Percentiles rank a stretch among this genome's conserved stretches.
These are phyloP conservation scores for Vanessa atalanta DNA, from an alignment of 1,140 invertebrate genomes.

Conservation along the genomic window DNA sequence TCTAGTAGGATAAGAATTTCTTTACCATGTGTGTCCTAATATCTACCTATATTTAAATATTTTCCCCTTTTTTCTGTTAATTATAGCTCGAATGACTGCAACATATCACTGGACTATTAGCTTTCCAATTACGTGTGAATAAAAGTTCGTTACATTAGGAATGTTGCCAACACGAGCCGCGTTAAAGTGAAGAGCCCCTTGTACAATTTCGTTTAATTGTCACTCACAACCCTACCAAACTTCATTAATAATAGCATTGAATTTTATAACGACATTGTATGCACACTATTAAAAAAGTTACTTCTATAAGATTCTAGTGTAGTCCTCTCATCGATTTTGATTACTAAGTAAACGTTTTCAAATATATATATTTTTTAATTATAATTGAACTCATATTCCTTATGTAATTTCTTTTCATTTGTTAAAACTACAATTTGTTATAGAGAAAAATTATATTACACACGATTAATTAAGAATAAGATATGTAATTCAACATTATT, in stretches of 20 bases:
- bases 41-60: neutral
- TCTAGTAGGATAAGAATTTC: too few species aligned
- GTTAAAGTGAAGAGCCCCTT: constrained; percentile 28
- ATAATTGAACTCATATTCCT: neutral
- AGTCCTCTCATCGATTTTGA: neutral
- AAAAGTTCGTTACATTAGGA: constrained; percentile 34
- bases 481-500: constrained; percentile 24
- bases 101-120: constrained; percentile 11
- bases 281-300: constrained; percentile 4
- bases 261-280: constrained; percentile 24
- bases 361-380: constrained; percentile 10
- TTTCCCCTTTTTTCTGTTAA: neutral
- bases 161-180: constrained; percentile 23
- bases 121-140: constrained; percentile 26
- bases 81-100: neutral
- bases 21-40: neutral
- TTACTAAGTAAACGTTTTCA: neutral
- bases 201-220: constrained; percentile 33
- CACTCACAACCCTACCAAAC: constrained; percentile 30
- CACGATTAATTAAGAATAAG: neutral
- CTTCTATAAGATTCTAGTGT: neutral
- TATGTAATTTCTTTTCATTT: too few species aligned
- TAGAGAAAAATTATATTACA: neutral
- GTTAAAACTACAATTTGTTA: neutral
- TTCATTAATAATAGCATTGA: constrained; percentile 32